phyloP scores from a whole-genome alignment of 2,888 invertebrate species.

The Drosophila paramelanica region DNA sequence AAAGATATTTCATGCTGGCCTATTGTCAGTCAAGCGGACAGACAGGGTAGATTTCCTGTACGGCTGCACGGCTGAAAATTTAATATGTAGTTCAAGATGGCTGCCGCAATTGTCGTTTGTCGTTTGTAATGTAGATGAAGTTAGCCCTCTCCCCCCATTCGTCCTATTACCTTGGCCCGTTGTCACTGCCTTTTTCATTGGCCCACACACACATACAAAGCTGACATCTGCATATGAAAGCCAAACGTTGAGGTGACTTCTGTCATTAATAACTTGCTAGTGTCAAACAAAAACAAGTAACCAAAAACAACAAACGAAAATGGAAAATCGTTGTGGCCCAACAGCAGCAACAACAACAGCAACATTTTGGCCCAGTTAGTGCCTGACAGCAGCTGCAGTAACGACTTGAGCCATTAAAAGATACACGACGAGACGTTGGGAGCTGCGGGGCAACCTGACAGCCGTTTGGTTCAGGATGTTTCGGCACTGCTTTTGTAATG shows the following conservation, averaged over 20 bases:
- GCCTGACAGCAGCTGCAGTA: slow-evolving; percentile 72
- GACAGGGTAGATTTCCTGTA: slow-evolving; percentile 15
- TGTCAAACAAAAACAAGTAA: slow-evolving; percentile 32
- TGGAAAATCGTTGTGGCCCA: slow-evolving; percentile 20
- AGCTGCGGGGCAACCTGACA: slow-evolving; percentile 10
- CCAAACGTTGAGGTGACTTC: slow-evolving; percentile 51
- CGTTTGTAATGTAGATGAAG: slow-evolving; percentile 62
- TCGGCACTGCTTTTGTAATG: slow-evolving; percentile 42
- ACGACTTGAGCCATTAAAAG: slow-evolving; percentile 80
- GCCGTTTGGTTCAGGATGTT: slow-evolving; percentile 25
- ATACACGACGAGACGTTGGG: slow-evolving; percentile 35
- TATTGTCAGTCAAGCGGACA: slow-evolving; percentile 54
- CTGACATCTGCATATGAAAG: slow-evolving; percentile 68
- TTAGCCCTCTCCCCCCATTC: background rate
- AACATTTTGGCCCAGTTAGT: slow-evolving; percentile 56
- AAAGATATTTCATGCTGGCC: slow-evolving; percentile 75
- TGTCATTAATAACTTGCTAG: slow-evolving; percentile 71
- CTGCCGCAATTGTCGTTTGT: slow-evolving; percentile 42
- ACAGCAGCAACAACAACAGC: slow-evolving; percentile 12
- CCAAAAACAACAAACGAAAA: slow-evolving; percentile 14
- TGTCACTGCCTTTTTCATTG: slow-evolving; percentile 9
- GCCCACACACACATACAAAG: background rate
- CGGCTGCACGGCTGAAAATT: slow-evolving; percentile 33
- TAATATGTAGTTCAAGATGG: slow-evolving; percentile 56
- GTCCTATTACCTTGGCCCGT: background rate